A percentile compares a stretch with the other conserved stretches of the same genome.
Evolutionary conservation across 2,888 invertebrate species (phyloP).

Genomic region (Stegana nigrithorax): DNA sequence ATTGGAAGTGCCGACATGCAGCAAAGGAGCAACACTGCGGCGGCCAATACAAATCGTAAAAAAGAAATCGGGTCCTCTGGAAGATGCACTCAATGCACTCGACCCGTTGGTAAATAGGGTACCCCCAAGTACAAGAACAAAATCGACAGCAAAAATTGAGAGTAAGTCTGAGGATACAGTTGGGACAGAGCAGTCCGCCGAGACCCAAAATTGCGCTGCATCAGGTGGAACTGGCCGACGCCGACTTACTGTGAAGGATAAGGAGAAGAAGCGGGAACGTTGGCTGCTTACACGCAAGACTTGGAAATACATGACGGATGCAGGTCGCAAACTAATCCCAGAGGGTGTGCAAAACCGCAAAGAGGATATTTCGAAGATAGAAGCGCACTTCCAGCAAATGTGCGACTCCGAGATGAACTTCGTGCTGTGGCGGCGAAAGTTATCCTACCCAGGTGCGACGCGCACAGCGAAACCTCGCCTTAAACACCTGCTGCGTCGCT

Average conservation of each 20-base stretch:
- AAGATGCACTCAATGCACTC: constrained; percentile 44
- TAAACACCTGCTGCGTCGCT: constrained; percentile 42
- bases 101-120: constrained; percentile 17
- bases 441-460: constrained; percentile 75
- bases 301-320: constrained; percentile 94
- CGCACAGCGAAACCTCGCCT: constrained; percentile 47
- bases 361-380: constrained; percentile 84
- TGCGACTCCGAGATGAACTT: constrained; percentile 83
- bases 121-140: background rate
- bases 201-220: constrained; percentile 1
- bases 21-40: no score
- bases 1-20: no score
- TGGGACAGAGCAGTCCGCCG: background rate
- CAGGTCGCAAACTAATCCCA: constrained; percentile 86
- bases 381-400: constrained; percentile 86
- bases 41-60: constrained; percentile 44
- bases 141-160: background rate
- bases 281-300: constrained; percentile 91
- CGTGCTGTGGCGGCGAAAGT: constrained; percentile 81
- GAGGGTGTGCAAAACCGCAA: constrained; percentile 79
- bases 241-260: constrained; percentile 40
- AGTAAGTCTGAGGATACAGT: background rate
- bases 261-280: constrained; percentile 72
- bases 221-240: constrained; percentile 29
- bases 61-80: constrained; percentile 53